Evolutionary conservation across 2,797 vertebrate species (phyloP), one percentile per base, ranked within the genome.

Genomic region (Squalus acanthias): DNA sequence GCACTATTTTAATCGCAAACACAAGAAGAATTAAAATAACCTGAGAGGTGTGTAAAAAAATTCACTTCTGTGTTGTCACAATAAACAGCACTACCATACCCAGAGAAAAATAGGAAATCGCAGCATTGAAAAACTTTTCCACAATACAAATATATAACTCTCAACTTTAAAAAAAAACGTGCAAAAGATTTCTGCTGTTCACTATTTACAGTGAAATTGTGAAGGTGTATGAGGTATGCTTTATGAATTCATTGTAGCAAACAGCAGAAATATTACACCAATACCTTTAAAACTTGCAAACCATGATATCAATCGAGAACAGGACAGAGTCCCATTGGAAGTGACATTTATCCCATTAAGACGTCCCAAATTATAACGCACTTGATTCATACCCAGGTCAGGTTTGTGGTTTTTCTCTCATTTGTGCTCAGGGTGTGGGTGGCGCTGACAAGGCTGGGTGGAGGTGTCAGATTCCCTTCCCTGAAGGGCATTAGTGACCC

Each of bases 161-260:
- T 15, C 29, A 93, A 93, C 39, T 82, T 5, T 39, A 39, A 63
- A 63, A 79, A 79, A 91, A 63, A n/a, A 4, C 26, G 13, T 15
- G 63, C 17, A 22, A 20, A 39, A 69, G 65, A 67, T 93, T 67
- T 39, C n/a, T 69, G 63, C 63, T 69, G 91, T 20, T 39, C 65
- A 24, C 17, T 46, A 93, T 93, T 93, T 67, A 67, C 33, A 93
- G 17, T 93, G 20, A 93, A 93, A 93, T 46, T 93, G n/a, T 69
- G 39, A 69, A 93, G n/a, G 17, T 93, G 2, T 46, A 93, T 39
- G 60, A 50, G 50, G 5, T 22, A 85, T 85, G 29, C 8, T 92
- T 92, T 65, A n/a, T 93, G n/a, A 93, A 24, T 93, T 69, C 17
- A 93, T 93, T 46, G 24, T 24, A 67, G 5, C 2, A 5, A 69